These are phyloP conservation scores for Drosophila lini DNA, from an alignment of 1,140 invertebrate genomes.

Conservation along the genomic window DNA sequence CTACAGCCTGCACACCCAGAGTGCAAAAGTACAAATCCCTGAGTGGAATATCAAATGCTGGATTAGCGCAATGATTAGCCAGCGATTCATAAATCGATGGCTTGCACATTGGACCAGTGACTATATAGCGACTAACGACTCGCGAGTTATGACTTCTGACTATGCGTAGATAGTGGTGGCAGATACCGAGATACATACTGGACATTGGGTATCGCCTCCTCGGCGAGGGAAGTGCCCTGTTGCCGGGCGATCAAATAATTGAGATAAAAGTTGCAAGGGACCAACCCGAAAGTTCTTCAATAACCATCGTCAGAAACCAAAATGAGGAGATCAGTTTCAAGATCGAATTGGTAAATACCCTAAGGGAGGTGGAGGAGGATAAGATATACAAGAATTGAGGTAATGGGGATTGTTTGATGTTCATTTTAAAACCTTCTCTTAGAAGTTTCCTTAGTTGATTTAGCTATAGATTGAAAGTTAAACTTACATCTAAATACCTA, in stretches of 20 bases:
- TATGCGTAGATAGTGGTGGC: neutral
- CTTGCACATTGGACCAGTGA: constrained; percentile 27
- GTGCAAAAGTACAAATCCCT: constrained; percentile 84
- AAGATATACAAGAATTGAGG: neutral
- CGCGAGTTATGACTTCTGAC: neutral
- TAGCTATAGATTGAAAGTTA: neutral
- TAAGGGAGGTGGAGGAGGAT: neutral
- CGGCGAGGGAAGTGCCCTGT: neutral
- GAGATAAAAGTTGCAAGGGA: constrained; percentile 64
- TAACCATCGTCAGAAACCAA: constrained; percentile 30
- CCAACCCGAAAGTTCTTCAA: constrained; percentile 29
- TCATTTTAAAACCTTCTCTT: neutral
- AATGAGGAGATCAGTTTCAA: neutral
- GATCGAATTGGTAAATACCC: constrained; percentile 16
- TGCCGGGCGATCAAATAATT: constrained; percentile 69
- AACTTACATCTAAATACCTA: neutral
- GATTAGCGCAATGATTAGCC: constrained; percentile 62
- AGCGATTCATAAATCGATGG: constrained; percentile 71
- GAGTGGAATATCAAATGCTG: constrained; percentile 74
- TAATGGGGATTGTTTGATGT: no score
- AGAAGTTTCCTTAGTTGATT: no score
- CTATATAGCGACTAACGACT: constrained; percentile 13
- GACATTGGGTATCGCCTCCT: constrained; percentile 4
- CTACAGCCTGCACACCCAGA: constrained; percentile 62
- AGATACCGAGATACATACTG: constrained; percentile 2